A percentile compares a stretch with the other conserved stretches of the same genome.
phyloP scores from a whole-genome alignment of 2,888 invertebrate species.

The Aphidoletes aphidimyza region DNA sequence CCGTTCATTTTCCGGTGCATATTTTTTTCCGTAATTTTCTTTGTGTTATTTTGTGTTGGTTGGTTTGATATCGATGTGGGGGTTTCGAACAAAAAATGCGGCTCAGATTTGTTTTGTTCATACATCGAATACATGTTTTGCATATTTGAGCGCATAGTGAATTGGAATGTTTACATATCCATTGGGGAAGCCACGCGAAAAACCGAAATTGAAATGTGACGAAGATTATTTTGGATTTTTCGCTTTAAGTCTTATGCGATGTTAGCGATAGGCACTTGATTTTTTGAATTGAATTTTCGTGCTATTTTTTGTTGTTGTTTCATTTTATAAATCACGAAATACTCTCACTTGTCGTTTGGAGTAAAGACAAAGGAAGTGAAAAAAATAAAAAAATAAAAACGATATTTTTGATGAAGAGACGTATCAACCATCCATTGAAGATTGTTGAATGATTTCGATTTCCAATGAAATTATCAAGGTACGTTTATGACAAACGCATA shows the following conservation, averaged over 20 bases:
- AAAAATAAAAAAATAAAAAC: slow-evolving; percentile 26
- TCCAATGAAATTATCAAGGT: slow-evolving; percentile 21
- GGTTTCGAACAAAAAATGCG: neutral
- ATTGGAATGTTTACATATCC: slow-evolving; percentile 36
- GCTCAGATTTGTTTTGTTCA: neutral
- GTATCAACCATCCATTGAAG: neutral
- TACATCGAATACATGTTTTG: slow-evolving; percentile 22
- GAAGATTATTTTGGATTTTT: slow-evolving; percentile 35
- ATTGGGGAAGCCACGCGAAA: neutral
- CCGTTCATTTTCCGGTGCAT: no score
- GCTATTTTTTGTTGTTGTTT: neutral
- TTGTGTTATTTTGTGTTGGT: neutral
- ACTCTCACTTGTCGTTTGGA: slow-evolving; percentile 8
- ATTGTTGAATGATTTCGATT: neutral
- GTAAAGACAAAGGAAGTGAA: no score
- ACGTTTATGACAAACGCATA: neutral
- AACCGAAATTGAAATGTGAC: slow-evolving; percentile 43
- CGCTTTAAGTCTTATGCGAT: neutral
- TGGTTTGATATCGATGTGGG: no score
- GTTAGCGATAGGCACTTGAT: slow-evolving; percentile 34
- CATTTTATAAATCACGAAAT: neutral
- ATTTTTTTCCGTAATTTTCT: no score
- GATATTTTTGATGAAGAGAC: neutral
- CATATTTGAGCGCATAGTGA: slow-evolving; percentile 36
- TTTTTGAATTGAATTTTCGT: neutral